These are phyloP conservation scores for Teinopalpus imperialis DNA, from an alignment of 2,888 invertebrate genomes.

Conservation along the genomic window DNA sequence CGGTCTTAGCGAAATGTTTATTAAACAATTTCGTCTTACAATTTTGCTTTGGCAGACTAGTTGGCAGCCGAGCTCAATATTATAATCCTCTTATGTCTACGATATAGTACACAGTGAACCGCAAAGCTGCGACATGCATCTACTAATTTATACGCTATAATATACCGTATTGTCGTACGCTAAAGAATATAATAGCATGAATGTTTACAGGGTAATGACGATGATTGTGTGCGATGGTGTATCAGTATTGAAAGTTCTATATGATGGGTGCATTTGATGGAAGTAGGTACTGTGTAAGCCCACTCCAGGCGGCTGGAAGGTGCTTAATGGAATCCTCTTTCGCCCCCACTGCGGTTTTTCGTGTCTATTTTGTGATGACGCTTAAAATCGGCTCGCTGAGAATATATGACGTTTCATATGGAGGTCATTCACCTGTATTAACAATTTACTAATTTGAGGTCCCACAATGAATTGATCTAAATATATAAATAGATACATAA, in stretches of 20 bases:
- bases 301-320: conserved; percentile 36
- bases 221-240: background rate
- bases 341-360: conserved; percentile 32
- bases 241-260: conserved; percentile 25
- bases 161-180: background rate
- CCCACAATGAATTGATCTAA: too few relatives aligned
- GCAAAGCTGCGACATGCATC: conserved; percentile 7
- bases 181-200: conserved; percentile 1
- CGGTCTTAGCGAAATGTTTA: conserved; percentile 41
- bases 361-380: conserved; percentile 15
- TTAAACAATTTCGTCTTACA: conserved; percentile 50
- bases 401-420: too few relatives aligned
- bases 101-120: conserved; percentile 31
- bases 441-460: too few relatives aligned
- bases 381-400: background rate
- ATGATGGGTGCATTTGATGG: conserved; percentile 26
- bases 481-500: too few relatives aligned
- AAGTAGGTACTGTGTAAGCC: conserved; percentile 30
- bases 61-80: conserved; percentile 42
- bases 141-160: background rate
- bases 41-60: conserved; percentile 46
- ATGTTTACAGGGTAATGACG: background rate
- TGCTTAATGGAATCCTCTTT: conserved; percentile 34
- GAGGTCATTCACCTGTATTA: too few relatives aligned
- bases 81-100: conserved; percentile 52